phyloP scores from a whole-genome alignment of 2,113 vertebrate species.

The Odontesthes bonariensis region DNA sequence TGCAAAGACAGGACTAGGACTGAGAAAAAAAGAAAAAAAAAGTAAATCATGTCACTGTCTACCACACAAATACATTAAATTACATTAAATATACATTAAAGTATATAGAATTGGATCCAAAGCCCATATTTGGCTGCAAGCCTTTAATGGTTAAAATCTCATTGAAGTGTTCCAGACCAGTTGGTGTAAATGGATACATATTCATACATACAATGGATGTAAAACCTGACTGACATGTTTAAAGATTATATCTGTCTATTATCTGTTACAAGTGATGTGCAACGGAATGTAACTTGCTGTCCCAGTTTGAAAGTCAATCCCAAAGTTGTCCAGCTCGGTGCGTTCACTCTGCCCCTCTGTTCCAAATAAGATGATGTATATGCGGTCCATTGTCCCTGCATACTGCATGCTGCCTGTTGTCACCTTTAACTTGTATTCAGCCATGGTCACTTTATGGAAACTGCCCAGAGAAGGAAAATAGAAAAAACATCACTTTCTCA shows the following conservation, averaged over 20 bases:
- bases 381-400: conserved; percentile 64
- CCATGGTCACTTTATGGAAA: conserved; percentile 36
- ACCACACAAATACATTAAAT: too few relatives aligned
- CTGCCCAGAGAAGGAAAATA: not conserved
- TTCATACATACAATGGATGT: too few relatives aligned
- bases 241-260: not conserved
- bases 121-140: too few relatives aligned
- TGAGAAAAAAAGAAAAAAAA: too few relatives aligned
- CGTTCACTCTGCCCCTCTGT: conserved; percentile 62
- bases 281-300: conserved; percentile 47
- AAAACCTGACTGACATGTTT: not conserved
- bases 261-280: not conserved
- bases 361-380: conserved; percentile 71
- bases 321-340: conserved; percentile 57
- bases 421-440: conserved; percentile 67
- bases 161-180: too few relatives aligned
- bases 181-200: too few relatives aligned
- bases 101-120: too few relatives aligned
- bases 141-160: too few relatives aligned
- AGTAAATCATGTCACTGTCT: too few relatives aligned
- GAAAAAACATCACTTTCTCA: not conserved
- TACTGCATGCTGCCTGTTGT: conserved; percentile 57
- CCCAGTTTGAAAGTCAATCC: conserved; percentile 47
- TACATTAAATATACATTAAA: too few relatives aligned
- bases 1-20: too few relatives aligned